A percentile compares a stretch with the other conserved stretches of the same genome.
Conservation (phyloP, 2,888 invertebrate species). For the Carpatolechia fugitivella region DNA sequence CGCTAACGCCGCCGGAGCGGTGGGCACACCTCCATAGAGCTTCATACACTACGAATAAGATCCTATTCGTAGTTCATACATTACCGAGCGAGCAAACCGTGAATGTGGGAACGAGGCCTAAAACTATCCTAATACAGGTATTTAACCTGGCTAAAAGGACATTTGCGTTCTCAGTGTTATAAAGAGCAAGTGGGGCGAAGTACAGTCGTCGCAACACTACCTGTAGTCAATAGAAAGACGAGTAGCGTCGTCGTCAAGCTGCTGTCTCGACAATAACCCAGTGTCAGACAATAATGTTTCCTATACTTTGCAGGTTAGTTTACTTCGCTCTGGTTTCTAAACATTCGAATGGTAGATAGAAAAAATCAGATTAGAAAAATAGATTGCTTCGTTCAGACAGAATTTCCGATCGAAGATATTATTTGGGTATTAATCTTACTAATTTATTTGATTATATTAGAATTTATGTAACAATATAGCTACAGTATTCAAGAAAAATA, state of each 20-base stretch:
- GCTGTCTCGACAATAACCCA: conserved; percentile 80
- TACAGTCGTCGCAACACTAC: conserved; percentile 27
- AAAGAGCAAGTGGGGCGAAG: background rate
- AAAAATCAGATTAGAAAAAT: background rate
- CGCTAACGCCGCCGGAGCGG: too few species aligned
- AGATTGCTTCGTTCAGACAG: background rate
- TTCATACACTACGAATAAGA: too few species aligned
- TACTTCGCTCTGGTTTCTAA: conserved; percentile 1
- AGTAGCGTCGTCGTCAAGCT: conserved; percentile 51
- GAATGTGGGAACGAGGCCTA: too few species aligned
- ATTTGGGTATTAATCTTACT: background rate
- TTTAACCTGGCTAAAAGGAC: background rate
- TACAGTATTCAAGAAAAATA: background rate
- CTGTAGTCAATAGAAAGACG: conserved; percentile 63
- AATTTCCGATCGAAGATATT: background rate
- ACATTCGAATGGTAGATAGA: background rate
- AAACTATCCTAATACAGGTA: background rate
- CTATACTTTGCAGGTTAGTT: conserved; percentile 56
- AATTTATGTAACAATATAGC: background rate
- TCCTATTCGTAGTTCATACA: too few species aligned
- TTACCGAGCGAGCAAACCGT: too few species aligned
- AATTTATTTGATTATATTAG: background rate
- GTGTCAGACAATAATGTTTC: conserved; percentile 78
- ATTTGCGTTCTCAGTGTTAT: background rate
- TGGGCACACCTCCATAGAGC: too few species aligned